Evolutionary conservation across 1,140 invertebrate genomes (phyloP), one percentile per base, ranked within the genome.

Genomic region (Aphelenchoides fujianensis): DNA sequence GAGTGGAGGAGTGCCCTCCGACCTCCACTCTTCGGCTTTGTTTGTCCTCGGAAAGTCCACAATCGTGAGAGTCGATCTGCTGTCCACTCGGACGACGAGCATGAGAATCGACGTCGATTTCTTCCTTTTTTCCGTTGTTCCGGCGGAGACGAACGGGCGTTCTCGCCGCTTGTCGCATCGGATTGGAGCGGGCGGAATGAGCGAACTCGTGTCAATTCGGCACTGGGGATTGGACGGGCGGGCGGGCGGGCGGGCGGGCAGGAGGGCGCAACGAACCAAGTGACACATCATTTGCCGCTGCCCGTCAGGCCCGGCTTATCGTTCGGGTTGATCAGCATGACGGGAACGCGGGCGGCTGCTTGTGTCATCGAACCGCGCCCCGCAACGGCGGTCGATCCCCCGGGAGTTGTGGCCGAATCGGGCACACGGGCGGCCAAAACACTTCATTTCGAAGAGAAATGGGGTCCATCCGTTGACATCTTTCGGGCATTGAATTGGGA

Each of bases 201-300:
- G n/a, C n/a, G 41, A 48, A 48, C 41, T 48, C 41, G 41, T 48
- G 41, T 48, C 41, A 48, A 48, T 48, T 48, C 41, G 41, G 41
- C 41, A 16, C 41, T 48, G 41, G 41, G 41, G 41, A 48, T 48
- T 48, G 12, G 41, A 48, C 41, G n/a, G n/a, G n/a, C n/a, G n/a
- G n/a, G n/a, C n/a, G n/a, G n/a, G n/a, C n/a, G n/a, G n/a, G n/a
- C n/a, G n/a, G n/a, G n/a, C n/a, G n/a, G n/a, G n/a, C n/a, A n/a
- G n/a, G n/a, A n/a, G n/a, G n/a, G n/a, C n/a, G n/a, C n/a, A n/a
- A n/a, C n/a, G n/a, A n/a, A 48, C 23, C 12, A 48, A 48, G 41
- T 48, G 41, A 48, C 41, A 48, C 12, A 48, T 48, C 41, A 48
- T 48, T 48, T 48, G 41, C 41, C 41, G 12, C 23, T 48, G n/a